A percentile compares a stretch with the other conserved stretches of the same genome.
phyloP scores from a whole-genome alignment of 2,113 vertebrate genomes.

The Labeo rohita region DNA sequence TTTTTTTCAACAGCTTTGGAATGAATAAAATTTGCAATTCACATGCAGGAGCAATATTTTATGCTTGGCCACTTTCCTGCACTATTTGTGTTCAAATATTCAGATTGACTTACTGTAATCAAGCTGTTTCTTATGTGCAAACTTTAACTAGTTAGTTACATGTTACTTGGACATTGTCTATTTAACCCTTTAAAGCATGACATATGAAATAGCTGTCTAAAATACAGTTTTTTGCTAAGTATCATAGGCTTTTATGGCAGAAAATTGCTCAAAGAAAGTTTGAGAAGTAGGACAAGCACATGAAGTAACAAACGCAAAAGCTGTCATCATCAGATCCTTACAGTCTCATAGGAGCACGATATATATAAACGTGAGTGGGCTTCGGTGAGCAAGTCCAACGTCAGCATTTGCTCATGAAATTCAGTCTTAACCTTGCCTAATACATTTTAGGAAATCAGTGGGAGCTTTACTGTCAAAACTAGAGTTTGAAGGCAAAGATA shows the following conservation, averaged over 20 bases:
- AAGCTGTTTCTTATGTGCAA: not conserved
- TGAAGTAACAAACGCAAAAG: not conserved
- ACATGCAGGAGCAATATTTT: not conserved
- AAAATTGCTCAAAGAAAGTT: not conserved
- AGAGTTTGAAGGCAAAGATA: not conserved
- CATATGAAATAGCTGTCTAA: too few relatives aligned
- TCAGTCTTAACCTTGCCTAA: conserved; percentile 4
- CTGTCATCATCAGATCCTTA: conserved; percentile 3
- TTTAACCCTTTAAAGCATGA: too few relatives aligned
- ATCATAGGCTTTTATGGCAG: too few relatives aligned
- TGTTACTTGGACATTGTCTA: too few relatives aligned
- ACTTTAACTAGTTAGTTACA: not conserved
- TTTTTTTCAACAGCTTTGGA: not conserved
- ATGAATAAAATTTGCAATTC: conserved; percentile 5
- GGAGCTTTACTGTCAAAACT: conserved; percentile 6
- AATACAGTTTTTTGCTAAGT: too few relatives aligned
- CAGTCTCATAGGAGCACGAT: not conserved
- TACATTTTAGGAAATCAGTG: not conserved
- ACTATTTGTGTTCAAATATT: conserved; percentile 8
- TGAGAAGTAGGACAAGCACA: not conserved
- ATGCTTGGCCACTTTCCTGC: conserved; percentile 6
- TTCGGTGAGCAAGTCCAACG: not conserved
- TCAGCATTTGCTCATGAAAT: conserved; percentile 23
- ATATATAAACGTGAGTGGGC: conserved; percentile 15
- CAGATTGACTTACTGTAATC: not conserved